These are phyloP conservation scores for Scarus forsteni DNA, from an alignment of 2,797 vertebrate species.

Conservation along the genomic window DNA sequence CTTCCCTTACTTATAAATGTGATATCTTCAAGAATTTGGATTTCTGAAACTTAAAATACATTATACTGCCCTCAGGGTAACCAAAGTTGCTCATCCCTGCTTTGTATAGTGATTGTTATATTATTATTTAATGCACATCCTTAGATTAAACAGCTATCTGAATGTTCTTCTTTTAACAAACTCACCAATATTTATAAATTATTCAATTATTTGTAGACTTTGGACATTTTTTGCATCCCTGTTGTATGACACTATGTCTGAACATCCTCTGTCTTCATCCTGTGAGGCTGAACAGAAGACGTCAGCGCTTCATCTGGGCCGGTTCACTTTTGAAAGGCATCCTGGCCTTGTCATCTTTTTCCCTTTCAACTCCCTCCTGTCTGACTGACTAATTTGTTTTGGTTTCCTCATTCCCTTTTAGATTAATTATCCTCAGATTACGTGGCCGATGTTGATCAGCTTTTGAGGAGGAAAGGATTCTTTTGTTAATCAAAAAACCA, in stretches of 20 bases:
- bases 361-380: slow-evolving; percentile 52
- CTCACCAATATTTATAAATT: too few species aligned
- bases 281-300: slow-evolving; percentile 63
- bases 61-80: too few species aligned
- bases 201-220: neutral
- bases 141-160: too few species aligned
- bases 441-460: neutral
- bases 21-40: too few species aligned
- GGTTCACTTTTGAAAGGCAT: slow-evolving; percentile 41
- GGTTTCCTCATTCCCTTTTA: slow-evolving; percentile 53
- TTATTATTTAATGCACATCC: too few species aligned
- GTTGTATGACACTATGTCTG: slow-evolving; percentile 7
- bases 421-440: slow-evolving; percentile 26
- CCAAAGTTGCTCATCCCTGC: too few species aligned
- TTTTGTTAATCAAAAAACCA: neutral
- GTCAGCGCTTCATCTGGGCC: slow-evolving; percentile 39
- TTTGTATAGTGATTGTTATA: too few species aligned
- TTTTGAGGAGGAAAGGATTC: neutral
- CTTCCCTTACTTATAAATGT: too few species aligned
- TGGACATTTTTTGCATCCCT: neutral
- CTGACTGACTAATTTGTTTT: slow-evolving; percentile 58
- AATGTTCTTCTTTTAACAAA: too few species aligned
- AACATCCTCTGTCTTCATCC: slow-evolving; percentile 20
- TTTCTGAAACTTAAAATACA: too few species aligned
- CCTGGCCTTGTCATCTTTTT: slow-evolving; percentile 28